A percentile compares a stretch with the other conserved stretches of the same genome.
Conservation (phyloP, 37 sponge, comb jelly and placozoan genomes). For the Ephydatia muelleri region DNA sequence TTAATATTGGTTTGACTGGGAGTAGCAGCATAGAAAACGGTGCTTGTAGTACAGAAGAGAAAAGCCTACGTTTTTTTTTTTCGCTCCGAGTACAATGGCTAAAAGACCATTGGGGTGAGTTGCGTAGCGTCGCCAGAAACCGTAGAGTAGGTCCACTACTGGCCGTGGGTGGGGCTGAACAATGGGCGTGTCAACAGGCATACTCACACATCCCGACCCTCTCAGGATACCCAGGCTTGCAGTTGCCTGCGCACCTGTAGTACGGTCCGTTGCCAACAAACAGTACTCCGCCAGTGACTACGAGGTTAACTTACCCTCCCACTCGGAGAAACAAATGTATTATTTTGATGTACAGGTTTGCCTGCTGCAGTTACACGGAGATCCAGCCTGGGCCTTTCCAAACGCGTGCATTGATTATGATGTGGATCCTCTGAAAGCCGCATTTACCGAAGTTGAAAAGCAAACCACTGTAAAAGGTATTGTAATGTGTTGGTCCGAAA, state of each 20-base stretch:
- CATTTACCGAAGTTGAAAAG: constrained; percentile 18
- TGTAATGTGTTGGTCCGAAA: not conserved
- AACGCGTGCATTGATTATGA: constrained; percentile 27
- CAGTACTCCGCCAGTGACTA: constrained; percentile 51
- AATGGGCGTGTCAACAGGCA: not conserved
- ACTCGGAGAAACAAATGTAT: no score
- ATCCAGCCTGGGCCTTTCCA: constrained; percentile 16
- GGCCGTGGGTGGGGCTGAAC: constrained; percentile 17
- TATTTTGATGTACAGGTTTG: constrained; percentile 27
- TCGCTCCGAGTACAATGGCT: not conserved
- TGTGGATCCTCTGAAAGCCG: constrained; percentile 44
- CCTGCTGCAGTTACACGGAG: constrained; percentile 27
- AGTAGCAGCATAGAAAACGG: no score
- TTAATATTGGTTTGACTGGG: no score
- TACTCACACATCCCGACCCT: not conserved
- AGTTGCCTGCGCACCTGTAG: constrained; percentile 56
- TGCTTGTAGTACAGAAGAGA: no score
- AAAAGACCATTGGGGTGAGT: not conserved
- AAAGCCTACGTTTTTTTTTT: not conserved
- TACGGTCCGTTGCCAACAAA: constrained; percentile 18
- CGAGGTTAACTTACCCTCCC: constrained; percentile 16
- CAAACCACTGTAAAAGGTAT: constrained; percentile 54
- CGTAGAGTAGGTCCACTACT: not conserved
- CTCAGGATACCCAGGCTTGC: constrained; percentile 18
- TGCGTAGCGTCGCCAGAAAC: not conserved